Evolutionary conservation across 2,888 invertebrate genomes (phyloP).

Genomic region (Halocaridina rubra): DNA sequence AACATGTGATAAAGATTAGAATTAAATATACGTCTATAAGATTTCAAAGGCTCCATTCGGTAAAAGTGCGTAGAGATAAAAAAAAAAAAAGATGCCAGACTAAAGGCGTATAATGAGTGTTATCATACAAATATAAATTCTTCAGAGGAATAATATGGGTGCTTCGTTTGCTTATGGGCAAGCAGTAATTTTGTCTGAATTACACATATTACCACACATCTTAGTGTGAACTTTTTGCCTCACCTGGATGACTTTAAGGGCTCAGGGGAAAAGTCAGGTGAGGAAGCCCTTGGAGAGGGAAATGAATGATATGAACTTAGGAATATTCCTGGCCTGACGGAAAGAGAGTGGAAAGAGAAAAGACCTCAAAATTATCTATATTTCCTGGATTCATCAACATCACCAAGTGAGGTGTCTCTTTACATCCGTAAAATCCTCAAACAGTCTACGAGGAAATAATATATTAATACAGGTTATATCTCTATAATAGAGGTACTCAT

Average conservation of each 20-base stretch:
- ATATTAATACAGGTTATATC: no score
- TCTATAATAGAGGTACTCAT: no score
- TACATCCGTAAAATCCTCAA: neutral
- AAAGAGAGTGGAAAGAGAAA: neutral
- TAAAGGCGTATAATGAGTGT: no score
- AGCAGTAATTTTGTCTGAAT: neutral
- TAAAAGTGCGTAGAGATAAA: no score
- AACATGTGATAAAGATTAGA: no score
- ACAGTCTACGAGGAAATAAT: slow-evolving; percentile 12
- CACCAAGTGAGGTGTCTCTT: neutral
- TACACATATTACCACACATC: neutral
- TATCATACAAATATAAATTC: no score
- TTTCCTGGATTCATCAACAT: neutral
- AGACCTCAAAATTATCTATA: neutral
- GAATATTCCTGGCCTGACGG: no score
- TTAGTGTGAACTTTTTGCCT: slow-evolving; percentile 10
- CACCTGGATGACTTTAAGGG: slow-evolving; percentile 55
- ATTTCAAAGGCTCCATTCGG: no score
- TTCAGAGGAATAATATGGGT: no score
- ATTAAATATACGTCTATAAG: no score
- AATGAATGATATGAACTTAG: no score
- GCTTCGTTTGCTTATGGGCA: neutral
- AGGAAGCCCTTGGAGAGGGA: slow-evolving; percentile 11
- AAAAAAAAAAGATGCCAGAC: no score
- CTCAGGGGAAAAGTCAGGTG: slow-evolving; percentile 57